Evolutionary conservation across 2,113 vertebrate genomes (phyloP).

Genomic region (Odontophorus gujanensis): DNA sequence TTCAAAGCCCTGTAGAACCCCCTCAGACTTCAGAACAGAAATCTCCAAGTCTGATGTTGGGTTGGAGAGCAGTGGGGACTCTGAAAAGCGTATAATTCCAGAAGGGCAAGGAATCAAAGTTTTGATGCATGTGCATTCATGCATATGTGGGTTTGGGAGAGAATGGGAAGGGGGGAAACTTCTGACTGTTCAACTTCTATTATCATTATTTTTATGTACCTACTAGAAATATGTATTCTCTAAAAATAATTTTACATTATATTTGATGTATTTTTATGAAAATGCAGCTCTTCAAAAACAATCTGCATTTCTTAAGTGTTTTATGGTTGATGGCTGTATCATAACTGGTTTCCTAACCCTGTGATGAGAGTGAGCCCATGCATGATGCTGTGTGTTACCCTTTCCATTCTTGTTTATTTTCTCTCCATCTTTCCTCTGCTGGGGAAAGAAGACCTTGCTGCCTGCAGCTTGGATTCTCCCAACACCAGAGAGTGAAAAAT

Average conservation of each 20-base stretch:
- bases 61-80: not conserved
- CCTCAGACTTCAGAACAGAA: not conserved
- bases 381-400: fast-evolving
- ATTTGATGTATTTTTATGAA: not conserved
- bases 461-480: not conserved
- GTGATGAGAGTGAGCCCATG: not conserved
- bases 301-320: not conserved
- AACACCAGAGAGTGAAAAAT: not conserved
- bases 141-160: not conserved
- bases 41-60: not conserved
- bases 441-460: not conserved
- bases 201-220: not conserved
- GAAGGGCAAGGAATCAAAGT: not conserved
- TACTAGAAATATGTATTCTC: not conserved
- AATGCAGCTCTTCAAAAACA: not conserved
- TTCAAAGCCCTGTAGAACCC: not conserved
- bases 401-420: not conserved
- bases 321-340: not conserved
- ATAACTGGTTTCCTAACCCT: not conserved
- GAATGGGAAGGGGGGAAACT: not conserved
- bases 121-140: fast-evolving
- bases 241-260: not conserved
- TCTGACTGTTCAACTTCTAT: fast-evolving
- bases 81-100: not conserved
- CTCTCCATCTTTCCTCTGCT: fast-evolving